phyloP scores from a whole-genome alignment of 2,888 invertebrate genomes.

The Hirtodrosophila trivittata region DNA sequence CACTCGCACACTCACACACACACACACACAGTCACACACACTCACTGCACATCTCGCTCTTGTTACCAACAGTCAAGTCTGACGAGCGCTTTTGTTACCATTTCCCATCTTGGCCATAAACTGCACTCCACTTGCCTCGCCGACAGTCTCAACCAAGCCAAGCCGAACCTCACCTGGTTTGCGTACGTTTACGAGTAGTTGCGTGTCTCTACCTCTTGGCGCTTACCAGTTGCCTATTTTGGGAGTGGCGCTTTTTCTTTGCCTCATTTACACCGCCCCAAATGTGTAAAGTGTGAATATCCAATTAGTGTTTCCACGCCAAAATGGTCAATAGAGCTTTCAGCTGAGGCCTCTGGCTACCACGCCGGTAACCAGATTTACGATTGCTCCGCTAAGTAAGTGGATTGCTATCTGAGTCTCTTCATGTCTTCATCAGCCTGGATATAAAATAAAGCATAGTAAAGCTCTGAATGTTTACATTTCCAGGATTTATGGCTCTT shows the following conservation, averaged over 20 bases:
- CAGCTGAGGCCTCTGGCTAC: background rate
- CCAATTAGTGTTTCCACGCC: slow-evolving; percentile 65
- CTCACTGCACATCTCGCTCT: slow-evolving; percentile 30
- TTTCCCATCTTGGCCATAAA: slow-evolving; percentile 60
- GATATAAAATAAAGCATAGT: background rate
- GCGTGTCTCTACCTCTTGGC: slow-evolving; percentile 58
- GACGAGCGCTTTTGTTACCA: slow-evolving; percentile 61
- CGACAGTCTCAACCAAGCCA: slow-evolving; percentile 2
- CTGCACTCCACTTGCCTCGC: slow-evolving; percentile 21
- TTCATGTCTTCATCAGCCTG: slow-evolving; percentile 17
- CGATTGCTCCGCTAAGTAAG: slow-evolving; percentile 10
- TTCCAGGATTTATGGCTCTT: slow-evolving; percentile 1
- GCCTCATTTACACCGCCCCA: slow-evolving; percentile 73
- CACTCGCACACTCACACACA: slow-evolving; percentile 18
- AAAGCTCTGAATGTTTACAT: background rate
- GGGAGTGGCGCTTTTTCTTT: slow-evolving; percentile 74
- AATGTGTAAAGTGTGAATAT: slow-evolving; percentile 75
- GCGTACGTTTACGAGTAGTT: slow-evolving; percentile 18
- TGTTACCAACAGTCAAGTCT: slow-evolving; percentile 43
- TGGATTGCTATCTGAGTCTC: background rate
- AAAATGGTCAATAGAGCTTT: slow-evolving; percentile 47
- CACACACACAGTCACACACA: slow-evolving; percentile 8
- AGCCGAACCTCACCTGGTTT: slow-evolving; percentile 28
- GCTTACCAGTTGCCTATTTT: slow-evolving; percentile 78
- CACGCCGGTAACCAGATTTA: slow-evolving; percentile 16